Evolutionary conservation across 2,113 vertebrate genomes (phyloP).

Genomic region (Hippocampus guttulatus): DNA sequence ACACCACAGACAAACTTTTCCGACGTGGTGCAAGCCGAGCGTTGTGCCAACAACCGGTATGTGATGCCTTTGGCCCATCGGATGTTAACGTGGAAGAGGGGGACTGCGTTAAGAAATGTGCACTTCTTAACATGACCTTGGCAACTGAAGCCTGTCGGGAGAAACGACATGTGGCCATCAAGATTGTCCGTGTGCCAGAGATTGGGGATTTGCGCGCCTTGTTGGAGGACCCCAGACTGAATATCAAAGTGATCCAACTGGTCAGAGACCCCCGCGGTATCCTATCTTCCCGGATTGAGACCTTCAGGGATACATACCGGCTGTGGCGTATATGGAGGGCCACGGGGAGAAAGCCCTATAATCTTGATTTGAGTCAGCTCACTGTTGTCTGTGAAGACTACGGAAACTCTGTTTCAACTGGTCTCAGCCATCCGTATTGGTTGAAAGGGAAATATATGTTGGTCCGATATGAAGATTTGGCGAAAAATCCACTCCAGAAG

Average conservation of each 20-base stretch:
- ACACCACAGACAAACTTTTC: constrained; percentile 90
- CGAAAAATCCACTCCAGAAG: constrained; percentile 87
- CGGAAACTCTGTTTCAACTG: constrained; percentile 86
- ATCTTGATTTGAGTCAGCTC: constrained; percentile 86
- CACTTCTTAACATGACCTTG: constrained; percentile 83
- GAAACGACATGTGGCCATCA: constrained; percentile 87
- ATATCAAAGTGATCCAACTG: constrained; percentile 94
- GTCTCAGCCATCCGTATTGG: constrained; percentile 84
- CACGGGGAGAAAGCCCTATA: constrained; percentile 88
- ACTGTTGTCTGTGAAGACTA: constrained; percentile 94
- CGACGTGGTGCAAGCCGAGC: constrained; percentile 89
- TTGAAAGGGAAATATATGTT: constrained; percentile 96
- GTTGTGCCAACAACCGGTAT: constrained; percentile 87
- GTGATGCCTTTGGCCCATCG: constrained; percentile 71
- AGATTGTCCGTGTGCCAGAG: constrained; percentile 89
- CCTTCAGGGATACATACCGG: constrained; percentile 91
- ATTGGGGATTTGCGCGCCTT: constrained; percentile 85
- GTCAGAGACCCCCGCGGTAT: constrained; percentile 93
- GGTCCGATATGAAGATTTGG: constrained; percentile 94
- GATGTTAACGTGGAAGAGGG: constrained; percentile 87
- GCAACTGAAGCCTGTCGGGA: constrained; percentile 84
- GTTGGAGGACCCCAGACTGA: constrained; percentile 90
- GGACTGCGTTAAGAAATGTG: constrained; percentile 88
- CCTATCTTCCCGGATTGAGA: constrained; percentile 90
- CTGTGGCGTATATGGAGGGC: constrained; percentile 96